phyloP scores from a whole-genome alignment of 1,140 invertebrate species.

The Carposina sasakii region DNA sequence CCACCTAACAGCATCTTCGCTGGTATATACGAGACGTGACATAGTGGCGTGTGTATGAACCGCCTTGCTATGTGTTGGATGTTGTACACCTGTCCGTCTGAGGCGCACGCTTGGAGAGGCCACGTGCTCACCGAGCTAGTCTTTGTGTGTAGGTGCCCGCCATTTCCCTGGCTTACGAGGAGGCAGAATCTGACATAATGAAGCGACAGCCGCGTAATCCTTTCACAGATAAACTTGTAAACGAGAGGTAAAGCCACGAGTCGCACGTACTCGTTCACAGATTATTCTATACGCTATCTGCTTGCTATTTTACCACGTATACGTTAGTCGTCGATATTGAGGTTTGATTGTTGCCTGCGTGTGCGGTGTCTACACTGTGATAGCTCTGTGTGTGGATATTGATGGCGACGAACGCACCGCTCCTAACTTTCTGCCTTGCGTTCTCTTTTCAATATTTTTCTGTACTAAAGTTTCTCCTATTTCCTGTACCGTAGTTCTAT shows the following conservation, averaged over 20 bases:
- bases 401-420: slow-evolving; percentile 63
- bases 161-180: slow-evolving; percentile 99
- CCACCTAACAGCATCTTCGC: too few species aligned
- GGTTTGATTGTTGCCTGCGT: slow-evolving; percentile 65
- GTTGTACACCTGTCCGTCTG: slow-evolving; percentile 55
- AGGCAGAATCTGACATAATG: slow-evolving; percentile 99
- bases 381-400: slow-evolving; percentile 45
- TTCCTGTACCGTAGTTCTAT: slow-evolving; percentile 47
- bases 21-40: too few species aligned
- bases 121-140: slow-evolving; percentile 41
- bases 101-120: slow-evolving; percentile 45
- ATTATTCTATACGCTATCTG: slow-evolving; percentile 66
- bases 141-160: slow-evolving; percentile 93
- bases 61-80: slow-evolving; percentile 54
- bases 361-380: slow-evolving; percentile 46
- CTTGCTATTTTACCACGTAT: slow-evolving; percentile 70
- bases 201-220: slow-evolving; percentile 99
- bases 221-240: slow-evolving; percentile 96
- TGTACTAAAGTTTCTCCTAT: slow-evolving; percentile 25
- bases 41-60: slow-evolving; percentile 42
- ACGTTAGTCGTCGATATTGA: slow-evolving; percentile 62
- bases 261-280: slow-evolving; percentile 46
- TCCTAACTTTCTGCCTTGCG: slow-evolving; percentile 62
- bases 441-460: slow-evolving; percentile 55
- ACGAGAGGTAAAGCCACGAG: slow-evolving; percentile 90